phyloP scores from a whole-genome alignment of 2,113 vertebrate genomes.

The Nothocercus julius region DNA sequence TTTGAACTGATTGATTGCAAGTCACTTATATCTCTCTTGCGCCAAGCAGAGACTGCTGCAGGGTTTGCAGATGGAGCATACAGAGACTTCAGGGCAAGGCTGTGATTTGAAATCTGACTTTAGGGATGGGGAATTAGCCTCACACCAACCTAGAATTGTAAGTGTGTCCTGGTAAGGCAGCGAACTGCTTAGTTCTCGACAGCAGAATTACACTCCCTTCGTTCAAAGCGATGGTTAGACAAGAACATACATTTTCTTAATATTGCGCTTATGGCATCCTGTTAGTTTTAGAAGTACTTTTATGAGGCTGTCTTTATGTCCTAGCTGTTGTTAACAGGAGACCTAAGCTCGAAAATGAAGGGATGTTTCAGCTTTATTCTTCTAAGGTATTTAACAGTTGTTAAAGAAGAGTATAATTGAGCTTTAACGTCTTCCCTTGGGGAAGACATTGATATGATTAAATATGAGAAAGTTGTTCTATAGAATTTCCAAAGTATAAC shows the following conservation, averaged over 20 bases:
- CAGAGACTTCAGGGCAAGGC: neutral
- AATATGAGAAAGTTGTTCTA: neutral
- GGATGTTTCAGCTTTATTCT: neutral
- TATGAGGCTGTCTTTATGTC: neutral
- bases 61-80: neutral
- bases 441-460: neutral
- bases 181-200: neutral
- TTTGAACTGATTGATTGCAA: neutral
- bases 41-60: neutral
- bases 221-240: neutral
- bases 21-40: neutral
- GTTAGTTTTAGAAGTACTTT: neutral
- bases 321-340: neutral
- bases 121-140: neutral
- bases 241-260: neutral
- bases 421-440: neutral
- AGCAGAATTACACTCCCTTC: neutral
- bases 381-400: neutral
- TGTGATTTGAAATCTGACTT: conserved; percentile 6
- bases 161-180: neutral
- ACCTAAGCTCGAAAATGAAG: neutral
- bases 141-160: neutral
- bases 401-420: neutral
- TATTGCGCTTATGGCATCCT: neutral
- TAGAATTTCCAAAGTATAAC: neutral